Conservation (phyloP, 1,140 invertebrate genomes). For the Harlomillsia oculata region DNA sequence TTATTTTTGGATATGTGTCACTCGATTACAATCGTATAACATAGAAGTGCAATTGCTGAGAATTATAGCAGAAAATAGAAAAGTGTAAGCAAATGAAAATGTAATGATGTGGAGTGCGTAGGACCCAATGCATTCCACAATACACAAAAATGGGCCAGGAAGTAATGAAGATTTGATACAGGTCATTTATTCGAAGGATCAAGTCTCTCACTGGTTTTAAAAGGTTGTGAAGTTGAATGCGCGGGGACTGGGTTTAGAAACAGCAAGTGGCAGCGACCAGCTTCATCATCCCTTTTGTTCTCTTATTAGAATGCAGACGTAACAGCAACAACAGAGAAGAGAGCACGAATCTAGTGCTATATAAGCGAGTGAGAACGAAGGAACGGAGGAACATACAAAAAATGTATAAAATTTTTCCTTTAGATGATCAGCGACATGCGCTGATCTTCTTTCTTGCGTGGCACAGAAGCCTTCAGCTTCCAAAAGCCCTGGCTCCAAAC, state of each 20-base stretch:
- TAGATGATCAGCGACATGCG: constrained; percentile 24
- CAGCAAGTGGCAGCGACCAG: background rate
- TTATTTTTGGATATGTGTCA: too few species aligned
- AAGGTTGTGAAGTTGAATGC: too few species aligned
- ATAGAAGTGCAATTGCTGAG: too few species aligned
- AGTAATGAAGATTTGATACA: constrained; percentile 6
- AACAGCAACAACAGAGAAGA: background rate
- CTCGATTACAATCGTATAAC: too few species aligned
- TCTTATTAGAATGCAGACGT: background rate
- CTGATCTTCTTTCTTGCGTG: constrained; percentile 11
- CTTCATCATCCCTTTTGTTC: background rate
- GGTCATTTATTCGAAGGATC: background rate
- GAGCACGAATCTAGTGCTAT: background rate
- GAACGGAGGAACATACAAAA: too few species aligned
- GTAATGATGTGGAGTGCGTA: too few species aligned
- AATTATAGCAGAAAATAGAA: too few species aligned
- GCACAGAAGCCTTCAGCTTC: constrained; percentile 16
- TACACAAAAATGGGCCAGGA: too few species aligned
- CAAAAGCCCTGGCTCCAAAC: background rate
- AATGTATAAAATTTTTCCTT: constrained; percentile 25
- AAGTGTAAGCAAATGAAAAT: too few species aligned
- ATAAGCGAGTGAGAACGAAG: background rate
- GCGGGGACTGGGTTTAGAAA: too few species aligned
- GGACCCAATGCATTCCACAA: too few species aligned
- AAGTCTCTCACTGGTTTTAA: too few species aligned